Base-by-base conservation (phyloP, 2,888 invertebrate genomes). In the Lamellibrachia satsuma region DNA sequence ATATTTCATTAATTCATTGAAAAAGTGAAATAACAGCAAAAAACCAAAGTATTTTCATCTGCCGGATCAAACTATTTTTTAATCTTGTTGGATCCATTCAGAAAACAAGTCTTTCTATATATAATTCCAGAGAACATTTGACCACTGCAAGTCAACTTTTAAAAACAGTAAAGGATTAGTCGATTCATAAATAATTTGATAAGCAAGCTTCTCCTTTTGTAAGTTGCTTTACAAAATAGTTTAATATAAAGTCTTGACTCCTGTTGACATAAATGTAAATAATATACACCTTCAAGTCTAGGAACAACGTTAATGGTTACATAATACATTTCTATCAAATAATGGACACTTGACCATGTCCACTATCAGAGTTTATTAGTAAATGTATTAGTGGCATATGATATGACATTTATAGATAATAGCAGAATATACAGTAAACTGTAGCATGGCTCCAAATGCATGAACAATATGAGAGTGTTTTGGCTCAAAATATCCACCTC, bases 391-490 rank as follows among this genome's bases (percentile, higher is more conserved):
- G 75, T 22, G 75, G 0, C 75, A 75, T 39, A 39, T 75, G 75
- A 15, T 75, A 22, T 15, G 22, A 75, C 75, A 75, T 22, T 11
- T 75, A 75, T 75, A 75, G 22, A 75, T 75, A 75, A 75, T 75
- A 75, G 75, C 75, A 75, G 75, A 75, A 75, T 75, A 75, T 15
- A 75, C 75, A 75, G 75, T 75, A 75, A 75, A 75, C 15, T 75
- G 75, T 75, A 75, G 75, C 75, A 22, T 75, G 75, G 22, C 75
- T 75, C 22, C 75, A 75, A 75, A 75, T 75, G 75, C 75, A 75
- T 22, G 15, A 75, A 75, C 75, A 75, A 22, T 75, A n/a, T n/a
- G 22, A 2, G 22, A 75, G 75, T 75, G 6, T 22, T 75, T 75
- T n/a, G 22, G 4, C n/a, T 22, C 22, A 75, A 75, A 75, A 75